Evolutionary conservation across 2,113 vertebrate genomes (phyloP).

Genomic region (Rhinolophus sinicus): DNA sequence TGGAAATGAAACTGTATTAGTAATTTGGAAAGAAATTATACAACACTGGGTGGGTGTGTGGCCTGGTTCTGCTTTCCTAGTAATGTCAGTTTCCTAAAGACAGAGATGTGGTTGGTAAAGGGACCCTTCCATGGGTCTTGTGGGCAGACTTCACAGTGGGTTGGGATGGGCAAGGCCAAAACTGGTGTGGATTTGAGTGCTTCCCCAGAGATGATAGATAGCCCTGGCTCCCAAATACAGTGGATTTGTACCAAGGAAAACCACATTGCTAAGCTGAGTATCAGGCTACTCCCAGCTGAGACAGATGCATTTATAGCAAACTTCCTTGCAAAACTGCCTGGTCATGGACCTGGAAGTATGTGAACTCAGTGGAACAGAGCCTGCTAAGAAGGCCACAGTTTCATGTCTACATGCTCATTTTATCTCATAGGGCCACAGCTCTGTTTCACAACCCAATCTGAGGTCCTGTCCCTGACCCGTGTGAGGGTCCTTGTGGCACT

Average conservation of each 20-base stretch:
- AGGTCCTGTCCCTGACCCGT: background rate
- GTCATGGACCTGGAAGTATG: background rate
- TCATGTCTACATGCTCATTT: background rate
- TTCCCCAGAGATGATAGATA: background rate
- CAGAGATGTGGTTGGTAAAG: background rate
- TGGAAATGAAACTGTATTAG: background rate
- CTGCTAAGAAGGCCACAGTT: background rate
- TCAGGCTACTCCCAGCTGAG: background rate
- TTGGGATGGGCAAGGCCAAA: background rate
- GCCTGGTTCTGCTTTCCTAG: background rate
- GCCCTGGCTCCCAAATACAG: background rate
- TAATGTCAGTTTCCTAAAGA: slow-evolving; percentile 32
- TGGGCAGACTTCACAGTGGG: background rate
- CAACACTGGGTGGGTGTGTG: background rate
- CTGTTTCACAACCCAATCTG: background rate
- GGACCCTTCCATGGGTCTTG: background rate
- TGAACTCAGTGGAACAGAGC: background rate
- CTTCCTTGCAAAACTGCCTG: background rate
- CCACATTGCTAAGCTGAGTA: background rate
- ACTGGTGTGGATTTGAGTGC: background rate
- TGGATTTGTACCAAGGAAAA: slow-evolving; percentile 18
- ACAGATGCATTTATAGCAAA: background rate
- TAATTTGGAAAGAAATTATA: slow-evolving; percentile 44
- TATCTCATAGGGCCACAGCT: background rate
- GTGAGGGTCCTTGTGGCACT: background rate